Evolutionary conservation across 2,888 invertebrate genomes (phyloP).

Genomic region (Unio delphinus): DNA sequence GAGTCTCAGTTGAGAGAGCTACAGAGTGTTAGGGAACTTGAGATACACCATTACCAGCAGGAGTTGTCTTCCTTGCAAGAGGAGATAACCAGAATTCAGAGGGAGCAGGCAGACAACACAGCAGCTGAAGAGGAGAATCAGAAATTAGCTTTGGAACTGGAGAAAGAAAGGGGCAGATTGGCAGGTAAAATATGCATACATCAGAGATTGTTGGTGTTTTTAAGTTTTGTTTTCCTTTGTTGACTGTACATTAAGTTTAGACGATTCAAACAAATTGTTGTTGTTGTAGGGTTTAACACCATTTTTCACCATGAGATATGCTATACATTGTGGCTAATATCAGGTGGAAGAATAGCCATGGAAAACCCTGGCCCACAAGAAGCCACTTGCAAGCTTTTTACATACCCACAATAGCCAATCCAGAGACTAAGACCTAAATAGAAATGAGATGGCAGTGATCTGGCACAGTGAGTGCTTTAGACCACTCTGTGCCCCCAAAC

Average conservation of each 20-base stretch:
- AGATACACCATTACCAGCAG: slow-evolving; percentile 46
- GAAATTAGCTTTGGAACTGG: slow-evolving; percentile 66
- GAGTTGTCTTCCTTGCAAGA: slow-evolving; percentile 48
- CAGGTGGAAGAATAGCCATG: no score
- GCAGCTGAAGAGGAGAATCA: slow-evolving; percentile 53
- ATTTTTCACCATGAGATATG: no score
- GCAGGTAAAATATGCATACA: slow-evolving; percentile 48
- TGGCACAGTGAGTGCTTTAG: no score
- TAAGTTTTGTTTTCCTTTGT: background rate
- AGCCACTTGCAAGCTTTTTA: no score
- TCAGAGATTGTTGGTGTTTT: no score
- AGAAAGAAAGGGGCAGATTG: slow-evolving; percentile 69
- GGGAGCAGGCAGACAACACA: slow-evolving; percentile 36
- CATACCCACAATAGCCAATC: no score
- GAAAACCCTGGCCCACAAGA: no score
- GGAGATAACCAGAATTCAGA: slow-evolving; percentile 35
- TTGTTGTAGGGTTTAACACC: background rate
- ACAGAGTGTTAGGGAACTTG: slow-evolving; percentile 40
- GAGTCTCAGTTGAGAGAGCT: slow-evolving; percentile 46
- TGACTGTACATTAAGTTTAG: background rate
- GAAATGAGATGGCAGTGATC: no score
- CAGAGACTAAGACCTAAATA: no score
- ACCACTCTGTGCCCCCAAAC: background rate
- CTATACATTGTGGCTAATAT: no score
- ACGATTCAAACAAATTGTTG: background rate